Percentiles rank a stretch among this genome's conserved stretches.
phyloP scores from a whole-genome alignment of 2,888 invertebrate species.

The Drosophila nigritarsus region DNA sequence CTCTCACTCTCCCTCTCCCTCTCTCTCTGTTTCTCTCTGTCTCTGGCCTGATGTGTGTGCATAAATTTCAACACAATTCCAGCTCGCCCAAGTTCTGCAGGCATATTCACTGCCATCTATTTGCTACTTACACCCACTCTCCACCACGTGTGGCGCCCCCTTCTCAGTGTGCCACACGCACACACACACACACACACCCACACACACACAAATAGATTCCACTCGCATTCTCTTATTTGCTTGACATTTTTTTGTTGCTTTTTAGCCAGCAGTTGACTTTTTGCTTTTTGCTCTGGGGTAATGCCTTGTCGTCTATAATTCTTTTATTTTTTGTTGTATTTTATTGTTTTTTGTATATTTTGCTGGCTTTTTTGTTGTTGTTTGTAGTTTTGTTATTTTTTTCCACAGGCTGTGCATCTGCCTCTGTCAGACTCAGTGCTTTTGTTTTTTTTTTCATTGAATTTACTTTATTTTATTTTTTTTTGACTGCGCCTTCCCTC shows the following conservation, averaged over 20 bases:
- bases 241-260: slow-evolving; percentile 38
- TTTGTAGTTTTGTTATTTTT: slow-evolving; percentile 24
- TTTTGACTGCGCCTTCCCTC: slow-evolving; percentile 20
- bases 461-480: slow-evolving; percentile 26
- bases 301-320: slow-evolving; percentile 43
- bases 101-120: slow-evolving; percentile 25
- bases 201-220: slow-evolving; percentile 5
- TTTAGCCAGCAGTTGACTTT: slow-evolving; percentile 62
- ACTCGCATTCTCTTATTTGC: slow-evolving; percentile 43
- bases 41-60: slow-evolving; percentile 43
- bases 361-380: slow-evolving; percentile 5
- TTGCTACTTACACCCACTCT: not conserved
- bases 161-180: slow-evolving; percentile 9
- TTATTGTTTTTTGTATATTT: slow-evolving; percentile 33
- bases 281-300: slow-evolving; percentile 57
- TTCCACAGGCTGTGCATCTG: slow-evolving; percentile 19
- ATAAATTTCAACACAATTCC: slow-evolving; percentile 63
- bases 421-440: slow-evolving; percentile 1
- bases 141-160: slow-evolving; percentile 1
- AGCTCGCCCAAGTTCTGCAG: slow-evolving; percentile 15
- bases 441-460: slow-evolving; percentile 33
- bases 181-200: not conserved
- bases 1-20: slow-evolving; percentile 5
- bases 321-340: slow-evolving; percentile 13
- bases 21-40: slow-evolving; percentile 6